phyloP scores from a whole-genome alignment of 1,140 invertebrate species.

The Brachionus asplanchnoidis region DNA sequence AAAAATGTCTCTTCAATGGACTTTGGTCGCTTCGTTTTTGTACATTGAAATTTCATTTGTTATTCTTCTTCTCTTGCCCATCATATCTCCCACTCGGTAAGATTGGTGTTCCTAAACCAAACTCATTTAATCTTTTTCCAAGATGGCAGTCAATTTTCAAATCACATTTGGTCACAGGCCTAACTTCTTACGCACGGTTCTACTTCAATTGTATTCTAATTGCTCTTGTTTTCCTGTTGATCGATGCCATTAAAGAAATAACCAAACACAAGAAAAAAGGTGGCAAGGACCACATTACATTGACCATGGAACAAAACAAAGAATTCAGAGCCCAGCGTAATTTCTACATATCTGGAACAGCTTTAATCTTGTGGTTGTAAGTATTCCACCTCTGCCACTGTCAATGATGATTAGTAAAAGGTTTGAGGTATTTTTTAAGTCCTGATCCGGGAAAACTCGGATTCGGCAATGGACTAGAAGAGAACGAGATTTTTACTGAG shows the following conservation, averaged over 20 bases:
- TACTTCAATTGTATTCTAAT: slow-evolving; percentile 38
- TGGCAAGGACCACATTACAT: slow-evolving; percentile 74
- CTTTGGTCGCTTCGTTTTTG: slow-evolving; percentile 80
- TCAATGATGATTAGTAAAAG: slow-evolving; percentile 18
- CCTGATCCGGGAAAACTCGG: not conserved
- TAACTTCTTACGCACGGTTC: slow-evolving; percentile 71
- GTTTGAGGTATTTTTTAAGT: slow-evolving; percentile 21
- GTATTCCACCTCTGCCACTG: slow-evolving; percentile 42
- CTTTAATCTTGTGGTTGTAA: slow-evolving; percentile 72
- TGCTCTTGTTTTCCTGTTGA: slow-evolving; percentile 47
- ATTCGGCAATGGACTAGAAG: not conserved
- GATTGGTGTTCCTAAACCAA: not conserved
- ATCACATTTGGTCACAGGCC: slow-evolving; percentile 74
- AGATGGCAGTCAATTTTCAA: slow-evolving; percentile 91
- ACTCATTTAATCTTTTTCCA: not conserved
- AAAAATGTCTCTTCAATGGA: slow-evolving; percentile 90
- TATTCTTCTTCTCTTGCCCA: slow-evolving; percentile 75
- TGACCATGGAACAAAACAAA: slow-evolving; percentile 8
- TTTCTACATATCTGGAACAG: slow-evolving; percentile 94
- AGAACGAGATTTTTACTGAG: not conserved
- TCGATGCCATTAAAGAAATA: slow-evolving; percentile 92
- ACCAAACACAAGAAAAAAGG: slow-evolving; percentile 69
- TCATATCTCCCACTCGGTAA: slow-evolving; percentile 70
- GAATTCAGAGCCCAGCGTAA: slow-evolving; percentile 91
- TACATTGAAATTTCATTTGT: slow-evolving; percentile 83